These are phyloP conservation scores for Cuculus canorus DNA, from an alignment of 2,797 vertebrate species.

Conservation along the genomic window DNA sequence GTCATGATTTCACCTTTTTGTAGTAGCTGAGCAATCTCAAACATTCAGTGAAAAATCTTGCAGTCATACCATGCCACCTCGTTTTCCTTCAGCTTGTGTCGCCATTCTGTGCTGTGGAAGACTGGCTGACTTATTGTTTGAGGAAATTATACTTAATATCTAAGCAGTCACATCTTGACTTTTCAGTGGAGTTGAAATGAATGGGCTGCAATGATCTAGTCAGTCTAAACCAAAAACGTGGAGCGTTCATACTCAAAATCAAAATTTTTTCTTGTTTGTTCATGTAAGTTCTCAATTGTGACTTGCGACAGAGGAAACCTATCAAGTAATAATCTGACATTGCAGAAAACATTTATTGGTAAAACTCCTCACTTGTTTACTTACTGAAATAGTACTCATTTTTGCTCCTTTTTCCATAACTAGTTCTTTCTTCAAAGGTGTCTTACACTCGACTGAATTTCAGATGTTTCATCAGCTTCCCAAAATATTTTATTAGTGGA, in stretches of 20 bases:
- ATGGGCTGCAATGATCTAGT: background rate
- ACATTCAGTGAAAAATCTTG: background rate
- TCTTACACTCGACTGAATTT: background rate
- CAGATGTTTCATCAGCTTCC: background rate
- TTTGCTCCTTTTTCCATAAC: background rate
- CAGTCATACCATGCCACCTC: background rate
- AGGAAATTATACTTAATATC: background rate
- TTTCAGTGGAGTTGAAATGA: background rate
- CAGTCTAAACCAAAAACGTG: background rate
- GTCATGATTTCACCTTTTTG: background rate
- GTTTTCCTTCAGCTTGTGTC: background rate
- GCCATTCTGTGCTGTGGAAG: background rate
- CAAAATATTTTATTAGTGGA: background rate
- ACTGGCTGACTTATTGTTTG: background rate
- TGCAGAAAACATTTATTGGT: background rate
- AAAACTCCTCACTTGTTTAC: background rate
- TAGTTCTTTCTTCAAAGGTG: background rate
- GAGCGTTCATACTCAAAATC: background rate
- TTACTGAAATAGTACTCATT: background rate
- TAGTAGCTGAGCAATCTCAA: background rate
- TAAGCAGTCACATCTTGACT: background rate
- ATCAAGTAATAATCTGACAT: background rate
- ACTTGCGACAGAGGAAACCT: background rate
- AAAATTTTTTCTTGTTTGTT: background rate
- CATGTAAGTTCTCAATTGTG: background rate